Conservation (phyloP, 2,797 vertebrate species). For the Oreonectes daqikongensis region DNA sequence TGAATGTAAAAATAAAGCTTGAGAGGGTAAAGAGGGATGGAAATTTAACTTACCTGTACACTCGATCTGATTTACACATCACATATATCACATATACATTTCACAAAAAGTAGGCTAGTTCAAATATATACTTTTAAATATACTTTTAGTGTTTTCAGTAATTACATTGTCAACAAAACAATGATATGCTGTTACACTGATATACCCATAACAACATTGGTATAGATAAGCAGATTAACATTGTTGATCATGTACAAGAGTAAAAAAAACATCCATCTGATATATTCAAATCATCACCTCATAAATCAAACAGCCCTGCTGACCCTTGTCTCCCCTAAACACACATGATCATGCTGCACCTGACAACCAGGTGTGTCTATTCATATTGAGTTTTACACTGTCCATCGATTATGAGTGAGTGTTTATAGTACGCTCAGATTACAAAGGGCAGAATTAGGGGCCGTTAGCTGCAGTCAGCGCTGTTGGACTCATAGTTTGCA, state of each 20-base stretch:
- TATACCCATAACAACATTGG: neutral
- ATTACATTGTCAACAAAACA: neutral
- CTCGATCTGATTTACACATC: too few relatives aligned
- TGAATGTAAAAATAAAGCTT: too few relatives aligned
- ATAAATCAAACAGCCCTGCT: conserved; percentile 51
- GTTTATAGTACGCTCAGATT: conserved; percentile 58
- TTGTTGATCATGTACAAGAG: neutral
- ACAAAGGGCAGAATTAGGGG: conserved; percentile 56
- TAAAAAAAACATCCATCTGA: neutral
- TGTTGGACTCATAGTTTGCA: conserved; percentile 45
- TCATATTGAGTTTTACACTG: conserved; percentile 34
- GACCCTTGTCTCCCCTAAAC: conserved; percentile 45
- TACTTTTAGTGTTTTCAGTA: neutral
- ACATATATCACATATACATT: neutral
- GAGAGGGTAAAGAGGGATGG: too few relatives aligned
- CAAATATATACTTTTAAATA: neutral
- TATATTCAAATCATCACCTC: conserved; percentile 46
- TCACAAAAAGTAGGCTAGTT: neutral
- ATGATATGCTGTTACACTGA: neutral
- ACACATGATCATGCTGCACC: conserved; percentile 44
- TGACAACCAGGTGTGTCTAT: conserved; percentile 57
- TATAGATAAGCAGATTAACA: neutral
- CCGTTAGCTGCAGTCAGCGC: conserved; percentile 50
- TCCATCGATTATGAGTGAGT: conserved; percentile 43
- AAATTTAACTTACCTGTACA: too few relatives aligned